phyloP scores from a whole-genome alignment of 2,113 vertebrate species.

The Scomber japonicus region DNA sequence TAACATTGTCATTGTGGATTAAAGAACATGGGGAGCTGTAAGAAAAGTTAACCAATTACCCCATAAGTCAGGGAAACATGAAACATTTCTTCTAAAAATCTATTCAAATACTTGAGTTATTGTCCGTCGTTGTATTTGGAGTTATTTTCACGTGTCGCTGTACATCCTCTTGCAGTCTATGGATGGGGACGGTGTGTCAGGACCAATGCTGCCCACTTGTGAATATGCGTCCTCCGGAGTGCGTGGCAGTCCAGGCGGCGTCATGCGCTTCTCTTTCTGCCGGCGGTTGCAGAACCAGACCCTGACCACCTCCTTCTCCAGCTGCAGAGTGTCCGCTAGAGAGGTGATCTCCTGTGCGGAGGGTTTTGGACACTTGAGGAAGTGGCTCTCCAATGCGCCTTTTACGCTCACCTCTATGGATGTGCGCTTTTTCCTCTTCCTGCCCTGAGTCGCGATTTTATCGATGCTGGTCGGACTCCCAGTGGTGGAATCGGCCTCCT shows the following conservation, averaged over 20 bases:
- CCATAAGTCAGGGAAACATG: constrained; percentile 9
- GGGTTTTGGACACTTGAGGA: constrained; percentile 97
- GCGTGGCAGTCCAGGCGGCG: constrained; percentile 94
- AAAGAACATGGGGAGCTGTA: constrained; percentile 17
- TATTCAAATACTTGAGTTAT: constrained; percentile 3
- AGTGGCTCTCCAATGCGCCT: constrained; percentile 95
- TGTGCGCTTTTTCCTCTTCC: constrained; percentile 95
- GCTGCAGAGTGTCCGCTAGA: constrained; percentile 92
- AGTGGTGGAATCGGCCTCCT: constrained; percentile 93
- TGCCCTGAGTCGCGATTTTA: constrained; percentile 93
- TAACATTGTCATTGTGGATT: constrained; percentile 15
- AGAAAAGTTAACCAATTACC: constrained; percentile 29
- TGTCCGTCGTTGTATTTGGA: not conserved
- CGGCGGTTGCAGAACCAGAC: constrained; percentile 99
- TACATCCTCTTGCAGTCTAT: constrained; percentile 96
- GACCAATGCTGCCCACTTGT: constrained; percentile 95
- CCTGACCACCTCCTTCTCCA: constrained; percentile 95
- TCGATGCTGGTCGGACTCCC: constrained; percentile 94
- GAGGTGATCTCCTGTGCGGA: constrained; percentile 95
- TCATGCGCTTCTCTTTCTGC: constrained; percentile 99
- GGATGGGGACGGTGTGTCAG: constrained; percentile 95
- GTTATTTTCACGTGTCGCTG: constrained; percentile 89
- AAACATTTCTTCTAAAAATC: constrained; percentile 31
- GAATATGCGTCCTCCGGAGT: constrained; percentile 96
- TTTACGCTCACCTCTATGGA: constrained; percentile 96